Evolutionary conservation across 2,113 vertebrate genomes (phyloP).

Genomic region (Scytalopus superciliaris): DNA sequence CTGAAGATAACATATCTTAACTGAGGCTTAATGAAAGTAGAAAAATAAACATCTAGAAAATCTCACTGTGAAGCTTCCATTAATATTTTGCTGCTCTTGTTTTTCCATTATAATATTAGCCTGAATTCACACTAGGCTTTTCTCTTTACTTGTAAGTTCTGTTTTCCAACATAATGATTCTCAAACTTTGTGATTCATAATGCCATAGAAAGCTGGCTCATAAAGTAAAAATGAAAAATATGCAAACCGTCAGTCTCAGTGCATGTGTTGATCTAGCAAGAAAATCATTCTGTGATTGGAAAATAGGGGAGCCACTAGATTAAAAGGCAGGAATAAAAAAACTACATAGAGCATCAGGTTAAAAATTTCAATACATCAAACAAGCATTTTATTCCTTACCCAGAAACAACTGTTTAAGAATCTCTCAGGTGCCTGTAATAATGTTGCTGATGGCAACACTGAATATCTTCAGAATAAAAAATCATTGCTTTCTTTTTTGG

Average conservation of each 20-base stretch:
- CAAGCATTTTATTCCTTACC: not conserved
- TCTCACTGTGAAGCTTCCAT: not conserved
- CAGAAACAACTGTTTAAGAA: not conserved
- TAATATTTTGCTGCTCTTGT: not conserved
- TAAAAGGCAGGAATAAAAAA: not conserved
- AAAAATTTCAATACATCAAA: not conserved
- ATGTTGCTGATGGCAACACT: not conserved
- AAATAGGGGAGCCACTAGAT: not conserved
- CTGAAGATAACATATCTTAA: not conserved
- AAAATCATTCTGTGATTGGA: not conserved
- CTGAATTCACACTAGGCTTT: not conserved
- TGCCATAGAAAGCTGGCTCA: not conserved
- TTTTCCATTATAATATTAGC: not conserved
- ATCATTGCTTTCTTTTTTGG: not conserved
- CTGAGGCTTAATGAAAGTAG: not conserved
- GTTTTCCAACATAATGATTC: not conserved
- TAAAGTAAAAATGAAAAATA: not conserved
- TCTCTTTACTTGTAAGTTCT: not conserved
- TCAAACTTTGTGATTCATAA: not conserved
- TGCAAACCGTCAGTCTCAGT: not conserved
- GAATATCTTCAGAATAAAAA: not conserved
- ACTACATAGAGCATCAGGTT: not conserved
- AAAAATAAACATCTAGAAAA: not conserved
- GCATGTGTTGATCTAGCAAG: not conserved
- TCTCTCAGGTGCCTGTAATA: not conserved